A percentile compares a stretch with the other conserved stretches of the same genome.
Conservation (phyloP, 2,113 vertebrate species). For the Oncorhynchus keta region DNA sequence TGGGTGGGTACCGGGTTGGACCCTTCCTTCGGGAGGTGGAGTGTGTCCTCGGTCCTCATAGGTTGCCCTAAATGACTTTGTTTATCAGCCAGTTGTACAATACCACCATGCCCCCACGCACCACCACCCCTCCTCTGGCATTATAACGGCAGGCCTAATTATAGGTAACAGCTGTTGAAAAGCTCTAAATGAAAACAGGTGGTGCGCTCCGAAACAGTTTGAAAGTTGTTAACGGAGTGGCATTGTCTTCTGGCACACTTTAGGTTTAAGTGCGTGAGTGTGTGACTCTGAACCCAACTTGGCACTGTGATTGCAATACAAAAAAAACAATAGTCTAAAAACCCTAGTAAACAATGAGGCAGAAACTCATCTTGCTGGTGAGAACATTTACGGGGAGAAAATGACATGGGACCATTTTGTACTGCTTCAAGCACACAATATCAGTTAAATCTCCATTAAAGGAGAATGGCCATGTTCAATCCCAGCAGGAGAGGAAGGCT, state of each 20-base stretch:
- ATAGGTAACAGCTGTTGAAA: conserved; percentile 71
- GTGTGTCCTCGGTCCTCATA: conserved; percentile 46
- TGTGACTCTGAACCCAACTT: conserved; percentile 41
- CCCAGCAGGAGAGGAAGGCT: neutral
- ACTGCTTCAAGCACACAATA: neutral
- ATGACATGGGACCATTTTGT: neutral
- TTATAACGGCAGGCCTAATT: conserved; percentile 65
- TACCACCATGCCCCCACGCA: neutral
- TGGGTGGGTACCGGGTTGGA: conserved; percentile 18
- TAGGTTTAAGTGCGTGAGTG: conserved; percentile 59
- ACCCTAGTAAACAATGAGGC: conserved; percentile 32
- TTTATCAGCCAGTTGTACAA: conserved; percentile 61
- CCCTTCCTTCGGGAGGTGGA: conserved; percentile 49
- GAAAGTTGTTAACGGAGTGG: conserved; percentile 54
- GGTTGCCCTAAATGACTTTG: conserved; percentile 70
- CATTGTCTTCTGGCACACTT: conserved; percentile 61
- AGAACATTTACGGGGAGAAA: neutral
- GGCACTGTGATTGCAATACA: conserved; percentile 33
- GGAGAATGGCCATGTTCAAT: neutral
- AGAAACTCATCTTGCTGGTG: conserved; percentile 19
- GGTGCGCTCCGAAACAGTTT: conserved; percentile 52
- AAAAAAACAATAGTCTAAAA: conserved; percentile 15
- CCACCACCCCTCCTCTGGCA: conserved; percentile 1
- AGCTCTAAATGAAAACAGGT: conserved; percentile 72
- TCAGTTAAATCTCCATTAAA: neutral